Evolutionary conservation across 2,113 vertebrate genomes (phyloP), one percentile per base, ranked within the genome.

Genomic region (Picathartes gymnocephalus): DNA sequence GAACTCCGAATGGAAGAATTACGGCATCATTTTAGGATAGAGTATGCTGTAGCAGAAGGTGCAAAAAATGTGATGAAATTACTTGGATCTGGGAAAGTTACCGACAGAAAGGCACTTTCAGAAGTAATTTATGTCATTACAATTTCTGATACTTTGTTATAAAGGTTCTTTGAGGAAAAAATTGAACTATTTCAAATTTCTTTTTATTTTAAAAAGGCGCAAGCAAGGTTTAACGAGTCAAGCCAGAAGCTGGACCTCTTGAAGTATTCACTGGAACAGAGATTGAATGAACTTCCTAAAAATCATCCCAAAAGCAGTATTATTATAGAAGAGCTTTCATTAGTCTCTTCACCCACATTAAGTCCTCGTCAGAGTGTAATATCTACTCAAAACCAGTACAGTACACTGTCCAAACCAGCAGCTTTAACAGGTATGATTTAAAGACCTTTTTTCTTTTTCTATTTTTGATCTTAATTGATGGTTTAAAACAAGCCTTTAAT

Each of bases 11-110:
- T 99, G 98, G 99, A 99, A 98, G 99, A 99, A 97, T 96, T 99
- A 86, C 98, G 99, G 86, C 99, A 99, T 97, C 99, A 99, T 94
- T 99, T 99, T 95, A 98, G 98, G 98, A 99, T 99, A 97, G 99
- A 99, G 95, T 99, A 99, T 73, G 99, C 99, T 58, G 99, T 99
- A 74, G 99, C 99, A 27, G 99, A 99, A 97, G 99, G 99, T 96
- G 99, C 99, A 97, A 99, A 99, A 97, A 99, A 99, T 68, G 99
- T 99, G 95, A 99, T 99, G 99, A 99, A 99, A 97, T 98, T 99
- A 83, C 98, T 99, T 94, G 99, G 99, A 87, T 98, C 99, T 51
- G 99, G 99, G 93, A 99, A 99, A 97, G 99, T 99, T 95, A 99
- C 99, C 5, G 99, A 99, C 97, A 99, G 99, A 97, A 99, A 98